A percentile compares a stretch with the other conserved stretches of the same genome.
Evolutionary conservation across 2,797 vertebrate genomes (phyloP).

Genomic region (Syngnathus acus): DNA sequence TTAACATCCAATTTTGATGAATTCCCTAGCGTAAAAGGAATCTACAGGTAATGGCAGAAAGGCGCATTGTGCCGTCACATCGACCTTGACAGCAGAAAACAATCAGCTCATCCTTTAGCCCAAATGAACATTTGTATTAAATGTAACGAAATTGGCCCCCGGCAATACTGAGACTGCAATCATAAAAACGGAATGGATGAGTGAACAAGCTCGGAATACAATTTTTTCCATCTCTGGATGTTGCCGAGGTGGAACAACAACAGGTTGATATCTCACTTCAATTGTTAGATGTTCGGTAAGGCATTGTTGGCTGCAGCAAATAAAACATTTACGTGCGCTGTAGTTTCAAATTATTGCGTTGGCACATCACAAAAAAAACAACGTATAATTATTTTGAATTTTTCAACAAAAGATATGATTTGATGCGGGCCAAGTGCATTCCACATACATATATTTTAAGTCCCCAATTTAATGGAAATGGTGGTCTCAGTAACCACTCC

Average conservation of each 20-base stretch:
- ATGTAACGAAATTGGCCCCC: conserved; percentile 2
- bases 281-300: not conserved
- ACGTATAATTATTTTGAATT: not conserved
- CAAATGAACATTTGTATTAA: conserved; percentile 1
- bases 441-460: too few species aligned
- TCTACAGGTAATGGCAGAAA: not conserved
- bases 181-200: conserved; percentile 3
- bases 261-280: not conserved
- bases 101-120: not conserved
- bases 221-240: conserved; percentile 4
- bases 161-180: conserved; percentile 5
- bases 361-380: too few species aligned
- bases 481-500: not conserved
- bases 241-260: conserved; percentile 5
- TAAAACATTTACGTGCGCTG: not conserved
- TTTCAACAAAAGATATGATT: not conserved
- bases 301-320: not conserved
- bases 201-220: conserved; percentile 5
- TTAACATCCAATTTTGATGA: not conserved
- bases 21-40: not conserved
- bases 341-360: not conserved
- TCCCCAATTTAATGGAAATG: not conserved
- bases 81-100: conserved; percentile 4
- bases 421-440: not conserved
- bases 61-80: not conserved